These are phyloP conservation scores for Drosophila nigricruria DNA, from an alignment of 2,888 invertebrate genomes.

Conservation along the genomic window DNA sequence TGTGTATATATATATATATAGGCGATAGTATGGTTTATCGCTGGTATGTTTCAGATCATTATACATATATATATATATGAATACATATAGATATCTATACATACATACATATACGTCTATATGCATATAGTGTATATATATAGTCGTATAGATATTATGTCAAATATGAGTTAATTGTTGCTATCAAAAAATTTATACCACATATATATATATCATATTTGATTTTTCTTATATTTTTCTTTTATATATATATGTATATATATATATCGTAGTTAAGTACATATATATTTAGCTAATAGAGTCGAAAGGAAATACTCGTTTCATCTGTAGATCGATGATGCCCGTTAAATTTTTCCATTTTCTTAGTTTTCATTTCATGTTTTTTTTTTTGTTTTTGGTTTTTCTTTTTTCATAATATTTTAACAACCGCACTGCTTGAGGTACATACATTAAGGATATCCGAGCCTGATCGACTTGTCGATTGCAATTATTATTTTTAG, in stretches of 20 bases:
- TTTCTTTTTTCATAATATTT: constrained; percentile 26
- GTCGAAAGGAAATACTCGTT: constrained; percentile 46
- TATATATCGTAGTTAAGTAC: constrained; percentile 32
- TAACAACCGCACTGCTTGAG: constrained; percentile 78
- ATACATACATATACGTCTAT: background rate
- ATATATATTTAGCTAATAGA: constrained; percentile 64
- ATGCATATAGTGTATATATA: background rate
- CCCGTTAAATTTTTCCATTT: background rate
- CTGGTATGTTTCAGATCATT: background rate
- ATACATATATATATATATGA: background rate
- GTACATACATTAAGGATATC: constrained; percentile 75
- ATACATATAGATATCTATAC: background rate
- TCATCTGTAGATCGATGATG: constrained; percentile 26
- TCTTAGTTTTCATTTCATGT: background rate
- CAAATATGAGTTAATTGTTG: constrained; percentile 42
- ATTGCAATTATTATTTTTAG: constrained; percentile 26
- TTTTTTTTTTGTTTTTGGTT: background rate
- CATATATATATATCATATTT: constrained; percentile 20
- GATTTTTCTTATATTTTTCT: background rate
- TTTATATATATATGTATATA: background rate
- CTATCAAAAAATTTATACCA: constrained; percentile 63
- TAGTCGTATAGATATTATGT: constrained; percentile 24
- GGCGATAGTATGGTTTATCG: background rate
- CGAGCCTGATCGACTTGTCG: constrained; percentile 33
- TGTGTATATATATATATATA: background rate